Evolutionary conservation across 2,888 invertebrate species (phyloP), one percentile per base, ranked within the genome.

Genomic region (Erebia palarica): DNA sequence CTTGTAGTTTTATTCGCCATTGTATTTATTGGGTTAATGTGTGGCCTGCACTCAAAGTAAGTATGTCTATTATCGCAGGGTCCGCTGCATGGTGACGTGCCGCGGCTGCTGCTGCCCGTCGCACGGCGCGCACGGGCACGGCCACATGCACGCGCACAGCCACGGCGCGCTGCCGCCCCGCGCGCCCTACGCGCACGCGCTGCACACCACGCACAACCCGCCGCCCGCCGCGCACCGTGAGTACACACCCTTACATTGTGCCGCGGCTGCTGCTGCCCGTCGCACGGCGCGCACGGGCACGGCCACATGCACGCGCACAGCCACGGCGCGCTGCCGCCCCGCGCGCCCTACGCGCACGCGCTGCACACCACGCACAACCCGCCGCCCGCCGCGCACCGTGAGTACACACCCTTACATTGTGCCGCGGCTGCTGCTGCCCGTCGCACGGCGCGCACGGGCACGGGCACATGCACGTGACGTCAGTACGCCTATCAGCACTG

Each of bases 41-140:
- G 27, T 4, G 27, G 27, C 27, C 27, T 27, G 27, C 27, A 27
- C 2, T 27, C 3, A 21, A 27, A 27, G 27, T 21, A 21, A 2
- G 21, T 21, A 27, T 36, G 36, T 36, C 36, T 36, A 36, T 36
- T 1, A 42, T 3, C 2, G 10, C 81, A 88, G 90, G 67, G 81
- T 84, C 57, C 83, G 86, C 4, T 86, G 88, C 78, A 78, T 81
- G 82, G 73, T 81, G 69, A 79, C 84, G 65, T 87, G 90, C 76
- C 88, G 89, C 74, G 85, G 88, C 49, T 90, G 90, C 76, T 87
- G 88, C 80, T 89, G 87, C 80, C 80, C 78, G 36, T 79, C 81
- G 70, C 73, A 78, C 75, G 77, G 77, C 75, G 65, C 74, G 68
- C 75, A 75, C 74, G 68, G 75, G 64, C 80, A 71, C 70, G 71